These are phyloP conservation scores for Phylloscopus collybita DNA, from an alignment of 2,797 vertebrate species.

Conservation along the genomic window DNA sequence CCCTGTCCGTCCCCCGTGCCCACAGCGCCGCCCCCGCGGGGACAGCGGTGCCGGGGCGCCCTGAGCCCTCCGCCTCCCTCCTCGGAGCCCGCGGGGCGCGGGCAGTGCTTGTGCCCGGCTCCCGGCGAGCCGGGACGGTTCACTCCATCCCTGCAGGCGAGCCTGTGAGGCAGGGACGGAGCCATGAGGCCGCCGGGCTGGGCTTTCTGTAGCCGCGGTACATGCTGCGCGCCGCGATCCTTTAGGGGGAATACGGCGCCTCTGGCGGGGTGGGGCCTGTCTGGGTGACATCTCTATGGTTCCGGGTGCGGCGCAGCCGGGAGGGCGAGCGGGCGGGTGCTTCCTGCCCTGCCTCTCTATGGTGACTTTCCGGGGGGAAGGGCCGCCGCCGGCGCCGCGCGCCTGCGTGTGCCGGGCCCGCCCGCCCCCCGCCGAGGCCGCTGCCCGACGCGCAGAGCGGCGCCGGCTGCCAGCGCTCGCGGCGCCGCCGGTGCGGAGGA, in stretches of 20 bases:
- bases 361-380: not conserved
- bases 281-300: not conserved
- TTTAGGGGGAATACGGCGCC: not conserved
- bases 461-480: not conserved
- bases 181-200: no score
- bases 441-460: not conserved
- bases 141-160: fast-evolving
- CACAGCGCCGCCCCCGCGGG: no score
- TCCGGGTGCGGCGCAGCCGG: conserved; percentile 5
- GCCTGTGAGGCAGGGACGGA: not conserved
- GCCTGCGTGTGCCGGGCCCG: conserved; percentile 58
- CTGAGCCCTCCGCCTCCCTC: no score
- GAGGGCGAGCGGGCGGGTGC: not conserved
- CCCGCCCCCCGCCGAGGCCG: conserved; percentile 18
- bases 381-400: not conserved
- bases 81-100: not conserved
- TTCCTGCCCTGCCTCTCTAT: not conserved
- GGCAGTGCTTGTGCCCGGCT: no score
- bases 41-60: no score
- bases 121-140: no score
- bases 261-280: not conserved
- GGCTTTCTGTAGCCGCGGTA: fast-evolving
- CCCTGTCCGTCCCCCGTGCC: no score
- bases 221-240: fast-evolving
- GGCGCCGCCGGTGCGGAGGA: not conserved